Evolutionary conservation across 2,888 invertebrate species (phyloP).

Genomic region (Hetaerina titia): DNA sequence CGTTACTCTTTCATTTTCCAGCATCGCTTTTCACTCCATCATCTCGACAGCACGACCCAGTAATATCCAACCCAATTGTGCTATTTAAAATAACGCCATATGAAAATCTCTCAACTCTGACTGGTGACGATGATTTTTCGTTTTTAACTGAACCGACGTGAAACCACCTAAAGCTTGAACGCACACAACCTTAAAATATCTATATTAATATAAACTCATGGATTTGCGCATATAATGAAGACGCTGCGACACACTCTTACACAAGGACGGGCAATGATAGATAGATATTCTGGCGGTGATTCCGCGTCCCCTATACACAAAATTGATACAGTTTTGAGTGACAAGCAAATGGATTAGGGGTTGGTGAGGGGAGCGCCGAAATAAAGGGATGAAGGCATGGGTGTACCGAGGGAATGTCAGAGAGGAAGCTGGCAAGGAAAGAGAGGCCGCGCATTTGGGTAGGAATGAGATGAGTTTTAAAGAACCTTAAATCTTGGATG

Average conservation of each 20-base stretch:
- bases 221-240: neutral
- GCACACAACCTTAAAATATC: neutral
- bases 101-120: no score
- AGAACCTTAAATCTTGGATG: conserved; percentile 1
- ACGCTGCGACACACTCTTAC: neutral
- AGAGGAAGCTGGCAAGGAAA: neutral
- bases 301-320: neutral
- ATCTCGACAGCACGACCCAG: no score
- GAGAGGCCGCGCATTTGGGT: neutral
- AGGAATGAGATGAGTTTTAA: neutral
- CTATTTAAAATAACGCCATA: no score
- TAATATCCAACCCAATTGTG: no score
- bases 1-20: no score
- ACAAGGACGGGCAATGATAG: neutral
- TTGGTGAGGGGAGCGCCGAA: neutral
- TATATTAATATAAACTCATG: neutral
- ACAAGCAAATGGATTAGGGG: neutral
- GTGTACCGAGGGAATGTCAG: neutral
- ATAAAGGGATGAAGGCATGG: neutral
- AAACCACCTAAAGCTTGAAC: no score
- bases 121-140: no score
- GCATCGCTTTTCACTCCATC: no score
- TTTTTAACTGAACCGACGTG: no score
- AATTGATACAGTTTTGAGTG: neutral
- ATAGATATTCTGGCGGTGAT: neutral